A percentile compares a stretch with the other conserved stretches of the same genome.
These are phyloP conservation scores for Alectura lathami DNA, from an alignment of 2,113 vertebrate genomes.

Conservation along the genomic window DNA sequence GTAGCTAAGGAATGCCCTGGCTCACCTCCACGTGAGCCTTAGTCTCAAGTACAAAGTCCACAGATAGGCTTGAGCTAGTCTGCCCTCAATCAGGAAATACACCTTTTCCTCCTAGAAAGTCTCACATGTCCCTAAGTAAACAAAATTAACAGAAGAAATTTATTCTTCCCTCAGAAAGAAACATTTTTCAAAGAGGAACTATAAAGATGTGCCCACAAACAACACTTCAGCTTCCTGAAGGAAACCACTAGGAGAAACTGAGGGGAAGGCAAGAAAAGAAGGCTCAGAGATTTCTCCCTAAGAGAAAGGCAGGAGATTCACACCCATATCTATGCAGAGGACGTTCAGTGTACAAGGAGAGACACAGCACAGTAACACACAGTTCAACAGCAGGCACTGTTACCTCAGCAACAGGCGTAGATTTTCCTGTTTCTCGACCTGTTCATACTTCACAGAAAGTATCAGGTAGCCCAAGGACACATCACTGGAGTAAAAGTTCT, in stretches of 20 bases:
- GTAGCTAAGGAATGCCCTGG: neutral
- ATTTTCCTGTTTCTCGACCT: slow-evolving; percentile 80
- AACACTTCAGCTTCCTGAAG: neutral
- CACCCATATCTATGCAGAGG: neutral
- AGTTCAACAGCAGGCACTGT: neutral
- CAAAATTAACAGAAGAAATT: neutral
- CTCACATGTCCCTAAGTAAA: neutral
- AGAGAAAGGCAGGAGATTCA: neutral
- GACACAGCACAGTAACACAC: neutral
- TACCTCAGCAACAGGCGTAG: slow-evolving; percentile 87
- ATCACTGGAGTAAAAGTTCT: slow-evolving; percentile 87
- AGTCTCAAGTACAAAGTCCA: neutral
- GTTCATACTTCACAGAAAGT: slow-evolving; percentile 88
- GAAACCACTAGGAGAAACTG: neutral
- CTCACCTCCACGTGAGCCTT: neutral
- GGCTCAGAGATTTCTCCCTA: neutral
- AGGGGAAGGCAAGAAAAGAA: neutral
- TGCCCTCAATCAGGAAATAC: neutral
- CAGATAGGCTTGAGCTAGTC: neutral
- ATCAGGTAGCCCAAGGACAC: slow-evolving; percentile 81
- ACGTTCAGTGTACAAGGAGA: neutral
- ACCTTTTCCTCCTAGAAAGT: neutral
- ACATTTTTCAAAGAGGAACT: neutral
- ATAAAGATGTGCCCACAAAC: neutral
- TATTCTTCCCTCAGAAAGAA: neutral